Evolutionary conservation across 2,888 invertebrate species (phyloP).

Genomic region (Sussaba pulchella): DNA sequence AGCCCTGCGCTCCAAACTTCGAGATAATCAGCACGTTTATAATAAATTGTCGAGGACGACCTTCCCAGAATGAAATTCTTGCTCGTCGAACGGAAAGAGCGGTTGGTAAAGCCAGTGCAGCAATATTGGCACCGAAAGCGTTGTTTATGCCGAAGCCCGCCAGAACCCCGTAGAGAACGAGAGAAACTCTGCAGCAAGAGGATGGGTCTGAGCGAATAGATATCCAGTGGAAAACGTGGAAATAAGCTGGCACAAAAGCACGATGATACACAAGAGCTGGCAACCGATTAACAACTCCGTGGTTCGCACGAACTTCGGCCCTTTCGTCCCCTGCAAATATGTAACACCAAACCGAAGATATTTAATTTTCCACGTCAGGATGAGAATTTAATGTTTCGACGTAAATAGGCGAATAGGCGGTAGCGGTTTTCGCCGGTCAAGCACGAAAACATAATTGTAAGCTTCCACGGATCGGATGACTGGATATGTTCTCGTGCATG

Average conservation of each 20-base stretch:
- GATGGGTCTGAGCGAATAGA: no score
- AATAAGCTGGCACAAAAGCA: not conserved
- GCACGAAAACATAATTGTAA: constrained; percentile 19
- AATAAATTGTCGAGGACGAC: not conserved
- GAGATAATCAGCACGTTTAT: not conserved
- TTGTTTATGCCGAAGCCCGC: not conserved
- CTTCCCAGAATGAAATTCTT: not conserved
- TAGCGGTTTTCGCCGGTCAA: not conserved
- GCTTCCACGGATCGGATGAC: constrained; percentile 12
- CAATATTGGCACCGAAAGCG: not conserved
- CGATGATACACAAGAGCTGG: constrained; percentile 5
- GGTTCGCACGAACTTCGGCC: not conserved
- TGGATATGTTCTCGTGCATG: not conserved
- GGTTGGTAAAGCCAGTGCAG: no score
- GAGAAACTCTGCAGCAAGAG: not conserved
- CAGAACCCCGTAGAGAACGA: not conserved
- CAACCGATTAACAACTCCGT: constrained; percentile 19
- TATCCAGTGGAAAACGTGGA: not conserved
- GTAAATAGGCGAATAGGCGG: constrained; percentile 35
- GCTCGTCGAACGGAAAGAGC: not conserved
- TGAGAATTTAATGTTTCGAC: constrained; percentile 46
- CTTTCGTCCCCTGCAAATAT: constrained; percentile 19
- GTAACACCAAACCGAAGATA: constrained; percentile 42
- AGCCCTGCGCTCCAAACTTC: not conserved
- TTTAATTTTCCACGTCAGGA: constrained; percentile 49